Percentiles rank a stretch among this genome's conserved stretches.
phyloP scores from a whole-genome alignment of 2,797 vertebrate species.

The Acanthiza pusilla region DNA sequence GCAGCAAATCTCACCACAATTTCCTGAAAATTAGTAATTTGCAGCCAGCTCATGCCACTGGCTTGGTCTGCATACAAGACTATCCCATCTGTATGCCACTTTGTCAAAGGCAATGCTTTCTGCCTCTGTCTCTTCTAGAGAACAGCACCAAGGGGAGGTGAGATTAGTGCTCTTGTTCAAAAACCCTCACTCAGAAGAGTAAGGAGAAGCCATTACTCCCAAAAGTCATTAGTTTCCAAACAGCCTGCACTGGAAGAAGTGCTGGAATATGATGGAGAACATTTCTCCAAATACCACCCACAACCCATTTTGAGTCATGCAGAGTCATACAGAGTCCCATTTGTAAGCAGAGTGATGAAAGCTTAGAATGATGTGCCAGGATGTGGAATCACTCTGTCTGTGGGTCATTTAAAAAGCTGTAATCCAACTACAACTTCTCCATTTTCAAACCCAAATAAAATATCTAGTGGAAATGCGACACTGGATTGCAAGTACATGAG shows the following conservation, averaged over 20 bases:
- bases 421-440: neutral
- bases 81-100: neutral
- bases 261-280: neutral
- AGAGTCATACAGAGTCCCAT: neutral
- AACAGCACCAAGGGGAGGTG: neutral
- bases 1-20: neutral
- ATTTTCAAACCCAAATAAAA: neutral
- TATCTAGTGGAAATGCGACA: neutral
- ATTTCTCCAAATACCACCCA: neutral
- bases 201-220: neutral
- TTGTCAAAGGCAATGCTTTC: neutral
- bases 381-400: neutral
- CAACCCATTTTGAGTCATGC: fast-evolving
- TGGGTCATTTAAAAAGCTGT: neutral
- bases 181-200: neutral
- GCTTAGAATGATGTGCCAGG: neutral
- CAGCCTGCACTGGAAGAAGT: neutral
- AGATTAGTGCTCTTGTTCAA: neutral
- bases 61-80: neutral
- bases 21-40: neutral
- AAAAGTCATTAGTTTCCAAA: neutral
- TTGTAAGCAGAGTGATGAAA: neutral
- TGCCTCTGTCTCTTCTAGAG: neutral
- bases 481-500: neutral
- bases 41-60: neutral